These are phyloP conservation scores for Battus philenor DNA, from an alignment of 1,140 invertebrate genomes.

Conservation along the genomic window DNA sequence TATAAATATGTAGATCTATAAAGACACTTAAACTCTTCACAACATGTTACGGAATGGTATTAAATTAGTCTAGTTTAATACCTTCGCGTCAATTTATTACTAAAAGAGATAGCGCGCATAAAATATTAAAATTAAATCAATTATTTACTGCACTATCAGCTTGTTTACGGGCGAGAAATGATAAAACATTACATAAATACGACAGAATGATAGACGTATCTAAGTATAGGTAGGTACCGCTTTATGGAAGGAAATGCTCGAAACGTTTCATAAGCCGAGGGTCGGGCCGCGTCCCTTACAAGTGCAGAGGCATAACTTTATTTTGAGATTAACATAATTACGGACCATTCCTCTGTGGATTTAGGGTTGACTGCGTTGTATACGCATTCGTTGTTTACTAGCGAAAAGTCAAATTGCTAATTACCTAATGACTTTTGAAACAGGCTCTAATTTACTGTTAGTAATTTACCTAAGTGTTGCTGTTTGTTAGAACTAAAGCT, in stretches of 20 bases:
- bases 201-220: not conserved
- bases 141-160: constrained; percentile 9
- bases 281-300: constrained; percentile 49
- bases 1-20: too few relatives aligned
- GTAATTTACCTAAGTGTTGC: too few relatives aligned
- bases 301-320: constrained; percentile 70
- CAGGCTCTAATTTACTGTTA: constrained; percentile 30
- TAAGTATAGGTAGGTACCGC: not conserved
- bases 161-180: constrained; percentile 6
- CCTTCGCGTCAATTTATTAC: too few relatives aligned
- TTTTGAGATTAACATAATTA: constrained; percentile 73
- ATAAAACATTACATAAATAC: constrained; percentile 11
- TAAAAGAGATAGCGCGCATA: constrained; percentile 2
- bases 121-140: constrained; percentile 11
- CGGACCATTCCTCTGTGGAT: constrained; percentile 35
- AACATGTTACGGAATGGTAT: too few relatives aligned
- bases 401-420: constrained; percentile 38
- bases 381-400: constrained; percentile 20
- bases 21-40: too few relatives aligned
- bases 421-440: constrained; percentile 32
- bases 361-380: constrained; percentile 42
- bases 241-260: constrained; percentile 3
- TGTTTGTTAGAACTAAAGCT: too few relatives aligned
- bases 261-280: constrained; percentile 39
- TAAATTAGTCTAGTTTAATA: too few relatives aligned